Base-by-base conservation (phyloP, 1,140 invertebrate species). In the Penaeus japonicus region DNA sequence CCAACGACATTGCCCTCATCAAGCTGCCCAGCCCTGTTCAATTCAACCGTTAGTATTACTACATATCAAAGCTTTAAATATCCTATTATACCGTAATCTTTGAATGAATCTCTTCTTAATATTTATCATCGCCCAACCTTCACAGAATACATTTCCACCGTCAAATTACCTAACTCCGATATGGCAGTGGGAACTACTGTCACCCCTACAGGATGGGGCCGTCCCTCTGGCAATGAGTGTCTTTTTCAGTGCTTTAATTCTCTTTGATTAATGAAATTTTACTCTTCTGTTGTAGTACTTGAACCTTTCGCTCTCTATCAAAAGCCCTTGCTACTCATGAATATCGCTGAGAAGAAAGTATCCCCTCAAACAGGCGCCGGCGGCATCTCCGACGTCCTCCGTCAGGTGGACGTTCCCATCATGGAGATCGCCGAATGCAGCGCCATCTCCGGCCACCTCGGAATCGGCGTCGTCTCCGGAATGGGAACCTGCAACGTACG, bases 1-100 rank as follows among this genome's bases (percentile, higher is more conserved):
- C 92, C 81, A 93, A 94, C 91, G 94, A 95, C 90, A 93, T 95
- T 70, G 94, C 94, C n/a, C 85, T 95, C 24, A 91, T 95, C 22
- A 91, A 92, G 59, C 91, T 95, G 20, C 93, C 93, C 20, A 88
- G 91, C 85, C 90, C 92, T 4, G 92, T 94, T 22, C 91, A 91
- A 39, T 93, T 93, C n/a, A 93, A 92, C 77, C 93, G 93, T 94
- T 91, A 82, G 65, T 47, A 47, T 10, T 1, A n/a, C n/a, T n/a
- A n/a, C n/a, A n/a, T 47, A 10, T 15, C 47, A 47, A 47, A 47
- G n/a, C n/a, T n/a, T n/a, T n/a, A n/a, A n/a, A n/a, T n/a, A n/a
- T n/a, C n/a, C n/a, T n/a, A n/a, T n/a, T n/a, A n/a, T n/a, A n/a
- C n/a, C n/a, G n/a, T n/a, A n/a, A n/a, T n/a, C n/a, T n/a, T n/a